Base-by-base conservation (phyloP, 1,140 invertebrate genomes). In the Drosophila bocki region DNA sequence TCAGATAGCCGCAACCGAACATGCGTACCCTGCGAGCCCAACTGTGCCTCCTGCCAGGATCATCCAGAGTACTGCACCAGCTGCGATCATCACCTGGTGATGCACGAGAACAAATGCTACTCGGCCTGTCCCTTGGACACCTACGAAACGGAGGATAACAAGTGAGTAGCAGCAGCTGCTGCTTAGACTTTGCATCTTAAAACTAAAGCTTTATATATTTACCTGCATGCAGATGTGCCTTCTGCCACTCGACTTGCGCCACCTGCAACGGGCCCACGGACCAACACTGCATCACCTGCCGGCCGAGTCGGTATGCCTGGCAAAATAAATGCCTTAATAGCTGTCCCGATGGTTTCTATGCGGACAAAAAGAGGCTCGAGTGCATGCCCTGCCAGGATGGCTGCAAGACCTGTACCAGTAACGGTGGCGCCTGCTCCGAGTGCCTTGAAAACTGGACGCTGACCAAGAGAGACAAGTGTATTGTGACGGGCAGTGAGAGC, bases 121-220 rank as follows among this genome's bases (percentile, higher is more conserved):
- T 95, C 96, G 3, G 94, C 96, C 1, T 98, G 97, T 94, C 97
- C 97, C 3, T 78, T 94, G 1, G 95, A 96, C 67, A 97, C 96
- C 1, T 97, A 95, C 86, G 96, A 97, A 93, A 97, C 96, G 1
- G 96, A 97, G 78, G 96, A 97, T 87, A 96, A 97, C 92, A 95
- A 95, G 95, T 95, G 80, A 93, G 93, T 87, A n/a, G 29, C 47
- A 17, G 29, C 47, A n/a, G 29, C 47, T n/a, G 29, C 47, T 19
- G 2, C 12, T 22, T 3, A 13, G 2, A 26, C 3, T 3, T 11
- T 1, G 39, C 3, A 11, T 11, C 4, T 19, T 17, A 0, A 3
- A 7, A 29, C 2, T 12, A 39, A 59, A n/a, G 1, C 4, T 2
- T 2, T 12, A 1, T 12, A 1, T 8, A 3, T 19, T 17, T 1